Conservation (phyloP, 1,140 invertebrate species). For the Aphis gossypii region DNA sequence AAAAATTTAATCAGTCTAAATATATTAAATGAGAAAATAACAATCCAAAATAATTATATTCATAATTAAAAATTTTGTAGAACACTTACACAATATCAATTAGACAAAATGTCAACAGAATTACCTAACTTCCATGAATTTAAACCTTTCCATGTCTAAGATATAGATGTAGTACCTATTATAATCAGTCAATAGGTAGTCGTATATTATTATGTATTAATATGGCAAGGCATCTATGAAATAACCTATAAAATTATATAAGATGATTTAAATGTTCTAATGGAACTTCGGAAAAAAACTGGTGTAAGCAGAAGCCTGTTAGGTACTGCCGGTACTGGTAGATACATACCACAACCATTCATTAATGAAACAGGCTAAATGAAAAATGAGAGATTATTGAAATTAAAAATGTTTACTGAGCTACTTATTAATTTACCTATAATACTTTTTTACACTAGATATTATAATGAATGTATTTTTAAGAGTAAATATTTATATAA, state of each 20-base stretch:
- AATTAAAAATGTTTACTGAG: neutral
- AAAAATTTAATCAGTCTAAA: neutral
- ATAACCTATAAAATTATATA: constrained; percentile 32
- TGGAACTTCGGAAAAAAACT: neutral
- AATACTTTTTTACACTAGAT: neutral
- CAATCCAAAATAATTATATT: neutral
- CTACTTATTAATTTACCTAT: neutral
- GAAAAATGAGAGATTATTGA: neutral
- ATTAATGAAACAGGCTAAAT: neutral
- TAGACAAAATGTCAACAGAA: constrained; percentile 40
- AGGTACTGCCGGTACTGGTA: neutral
- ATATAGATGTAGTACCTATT: neutral
- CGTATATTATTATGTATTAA: neutral
- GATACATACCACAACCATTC: neutral
- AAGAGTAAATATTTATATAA: neutral
- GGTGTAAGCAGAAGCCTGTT: neutral
- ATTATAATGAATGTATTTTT: neutral
- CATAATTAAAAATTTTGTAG: neutral
- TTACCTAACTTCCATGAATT: constrained; percentile 11
- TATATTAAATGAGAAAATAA: neutral
- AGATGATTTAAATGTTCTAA: constrained; percentile 38
- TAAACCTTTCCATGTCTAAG: neutral
- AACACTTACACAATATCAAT: constrained; percentile 5
- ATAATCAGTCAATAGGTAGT: neutral
- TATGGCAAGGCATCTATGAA: neutral